These are phyloP conservation scores for Pollenia griseotomentosa DNA, from an alignment of 2,888 invertebrate genomes.

Conservation along the genomic window DNA sequence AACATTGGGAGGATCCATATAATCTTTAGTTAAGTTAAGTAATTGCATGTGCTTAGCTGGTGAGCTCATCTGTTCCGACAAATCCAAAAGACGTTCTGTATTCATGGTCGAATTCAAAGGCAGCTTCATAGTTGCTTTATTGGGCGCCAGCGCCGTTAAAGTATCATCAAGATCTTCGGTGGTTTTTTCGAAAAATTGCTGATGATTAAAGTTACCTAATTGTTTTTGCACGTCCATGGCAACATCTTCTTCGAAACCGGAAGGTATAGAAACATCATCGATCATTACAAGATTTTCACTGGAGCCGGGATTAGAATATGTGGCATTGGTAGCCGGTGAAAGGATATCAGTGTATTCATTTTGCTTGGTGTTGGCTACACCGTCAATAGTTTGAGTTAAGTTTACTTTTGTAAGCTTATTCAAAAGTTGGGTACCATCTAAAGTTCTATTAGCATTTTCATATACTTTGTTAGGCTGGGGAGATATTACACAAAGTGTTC, in stretches of 20 bases:
- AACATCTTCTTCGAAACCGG: conserved; percentile 76
- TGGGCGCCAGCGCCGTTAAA: conserved; percentile 77
- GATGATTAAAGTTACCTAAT: conserved; percentile 55
- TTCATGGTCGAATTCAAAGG: conserved; percentile 82
- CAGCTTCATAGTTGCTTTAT: conserved; percentile 81
- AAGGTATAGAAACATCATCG: conserved; percentile 80
- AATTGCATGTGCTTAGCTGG: conserved; percentile 79
- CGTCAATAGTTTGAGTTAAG: conserved; percentile 36
- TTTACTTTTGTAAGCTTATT: conserved; percentile 46
- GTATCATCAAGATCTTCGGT: conserved; percentile 78
- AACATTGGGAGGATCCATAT: conserved; percentile 75
- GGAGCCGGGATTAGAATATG: conserved; percentile 76
- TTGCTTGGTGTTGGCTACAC: conserved; percentile 8
- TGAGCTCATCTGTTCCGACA: conserved; percentile 77
- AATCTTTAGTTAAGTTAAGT: conserved; percentile 81
- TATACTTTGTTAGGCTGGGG: conserved; percentile 8
- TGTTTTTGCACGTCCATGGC: conserved; percentile 64
- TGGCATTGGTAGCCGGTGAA: conserved; percentile 75
- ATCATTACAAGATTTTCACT: conserved; percentile 79
- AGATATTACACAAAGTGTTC: conserved; percentile 61
- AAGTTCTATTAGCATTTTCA: conserved; percentile 44
- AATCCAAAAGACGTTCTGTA: conserved; percentile 80
- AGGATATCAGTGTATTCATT: conserved; percentile 48
- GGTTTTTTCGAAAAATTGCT: conserved; percentile 69
- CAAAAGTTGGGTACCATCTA: conserved; percentile 48